Percentiles rank a stretch among this genome's conserved stretches.
These are phyloP conservation scores for Neodiprion lecontei DNA, from an alignment of 1,140 invertebrate species.

Conservation along the genomic window DNA sequence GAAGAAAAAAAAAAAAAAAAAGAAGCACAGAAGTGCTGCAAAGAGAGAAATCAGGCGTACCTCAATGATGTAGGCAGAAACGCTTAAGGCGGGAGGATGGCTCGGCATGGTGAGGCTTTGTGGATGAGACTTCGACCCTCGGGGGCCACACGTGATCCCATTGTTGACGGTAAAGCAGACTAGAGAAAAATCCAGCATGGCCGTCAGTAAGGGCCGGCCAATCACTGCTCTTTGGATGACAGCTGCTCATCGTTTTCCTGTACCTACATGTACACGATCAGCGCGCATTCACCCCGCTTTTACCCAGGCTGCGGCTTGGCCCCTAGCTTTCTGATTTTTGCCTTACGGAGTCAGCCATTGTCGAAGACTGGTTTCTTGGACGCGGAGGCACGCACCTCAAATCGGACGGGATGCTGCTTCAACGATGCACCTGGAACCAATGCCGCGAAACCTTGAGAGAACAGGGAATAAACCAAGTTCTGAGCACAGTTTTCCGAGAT, in stretches of 20 bases:
- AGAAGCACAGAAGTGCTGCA: too few species aligned
- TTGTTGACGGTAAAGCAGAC: constrained; percentile 53
- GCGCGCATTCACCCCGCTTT: constrained; percentile 19
- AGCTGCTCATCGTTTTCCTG: constrained; percentile 57
- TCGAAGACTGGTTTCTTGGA: constrained; percentile 35
- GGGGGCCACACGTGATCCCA: constrained; percentile 23
- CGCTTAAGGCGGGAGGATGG: not conserved
- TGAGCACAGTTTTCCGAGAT: too few species aligned
- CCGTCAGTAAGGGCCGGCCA: constrained; percentile 44
- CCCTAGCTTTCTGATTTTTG: constrained; percentile 64
- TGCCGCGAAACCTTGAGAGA: too few species aligned
- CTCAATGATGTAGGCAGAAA: not conserved
- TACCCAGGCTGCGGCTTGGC: constrained; percentile 31
- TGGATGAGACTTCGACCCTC: not conserved
- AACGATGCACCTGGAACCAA: too few species aligned
- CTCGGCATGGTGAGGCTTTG: not conserved
- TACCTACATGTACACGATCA: constrained; percentile 16
- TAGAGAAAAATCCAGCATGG: constrained; percentile 60
- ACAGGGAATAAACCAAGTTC: too few species aligned
- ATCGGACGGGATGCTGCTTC: not conserved
- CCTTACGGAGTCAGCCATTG: constrained; percentile 63
- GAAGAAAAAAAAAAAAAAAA: not conserved
- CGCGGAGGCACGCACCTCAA: not conserved
- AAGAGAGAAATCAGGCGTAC: too few species aligned
- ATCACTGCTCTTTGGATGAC: constrained; percentile 49